These are phyloP conservation scores for Didymodactylos carnosus DNA, from an alignment of 2,888 invertebrate species.

Conservation along the genomic window DNA sequence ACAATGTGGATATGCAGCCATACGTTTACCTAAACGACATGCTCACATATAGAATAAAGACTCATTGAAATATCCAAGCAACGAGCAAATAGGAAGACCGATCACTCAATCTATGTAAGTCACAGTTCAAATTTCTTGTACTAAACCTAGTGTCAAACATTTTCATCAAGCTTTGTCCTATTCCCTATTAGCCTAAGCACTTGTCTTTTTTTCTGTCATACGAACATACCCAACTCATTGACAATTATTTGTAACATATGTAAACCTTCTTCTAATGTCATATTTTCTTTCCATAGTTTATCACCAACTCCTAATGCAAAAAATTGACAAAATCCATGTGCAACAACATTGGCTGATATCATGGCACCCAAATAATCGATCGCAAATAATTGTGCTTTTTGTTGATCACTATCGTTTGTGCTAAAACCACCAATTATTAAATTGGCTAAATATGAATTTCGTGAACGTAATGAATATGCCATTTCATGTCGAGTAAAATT, in stretches of 20 bases:
- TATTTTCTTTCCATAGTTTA: slow-evolving; percentile 40
- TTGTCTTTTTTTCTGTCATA: too few relatives aligned
- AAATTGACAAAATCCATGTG: slow-evolving; percentile 84
- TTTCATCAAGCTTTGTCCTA: too few relatives aligned
- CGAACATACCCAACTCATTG: slow-evolving; percentile 2
- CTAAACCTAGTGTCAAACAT: too few relatives aligned
- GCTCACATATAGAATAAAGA: too few relatives aligned
- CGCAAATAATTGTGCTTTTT: slow-evolving; percentile 60
- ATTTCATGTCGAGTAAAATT: slow-evolving; percentile 76
- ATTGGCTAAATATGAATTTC: slow-evolving; percentile 41
- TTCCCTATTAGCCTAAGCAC: too few relatives aligned
- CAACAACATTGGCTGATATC: slow-evolving; percentile 64
- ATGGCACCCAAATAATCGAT: slow-evolving; percentile 87
- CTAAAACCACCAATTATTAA: slow-evolving; percentile 72
- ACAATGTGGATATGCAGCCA: not conserved
- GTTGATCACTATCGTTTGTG: slow-evolving; percentile 35
- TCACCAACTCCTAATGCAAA: slow-evolving; percentile 83
- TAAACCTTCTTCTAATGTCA: slow-evolving; percentile 38
- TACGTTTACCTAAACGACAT: not conserved
- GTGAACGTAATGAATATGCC: slow-evolving; percentile 68
- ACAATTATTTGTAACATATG: slow-evolving; percentile 7
- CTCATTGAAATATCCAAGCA: too few relatives aligned
- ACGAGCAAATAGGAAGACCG: too few relatives aligned
- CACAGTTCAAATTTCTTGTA: too few relatives aligned
- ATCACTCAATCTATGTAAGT: too few relatives aligned